phyloP scores from a whole-genome alignment of 1,140 invertebrate genomes.

The Papilio polyxenes region DNA sequence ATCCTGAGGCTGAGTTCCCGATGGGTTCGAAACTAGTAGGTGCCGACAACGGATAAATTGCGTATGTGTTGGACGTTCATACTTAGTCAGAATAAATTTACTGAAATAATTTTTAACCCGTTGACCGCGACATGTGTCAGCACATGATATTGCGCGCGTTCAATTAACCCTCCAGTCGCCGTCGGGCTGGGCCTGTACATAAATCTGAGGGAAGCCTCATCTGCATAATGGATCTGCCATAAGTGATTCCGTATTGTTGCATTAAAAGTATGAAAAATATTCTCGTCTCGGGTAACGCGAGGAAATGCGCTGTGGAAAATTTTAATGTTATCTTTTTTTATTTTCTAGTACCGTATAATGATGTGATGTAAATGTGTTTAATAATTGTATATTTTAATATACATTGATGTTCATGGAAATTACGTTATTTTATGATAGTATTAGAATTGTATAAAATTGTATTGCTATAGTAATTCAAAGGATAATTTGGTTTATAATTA shows the following conservation, averaged over 20 bases:
- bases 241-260: slow-evolving; percentile 36
- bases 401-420: too few relatives aligned
- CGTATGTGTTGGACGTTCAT: too few relatives aligned
- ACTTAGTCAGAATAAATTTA: neutral
- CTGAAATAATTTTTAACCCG: neutral
- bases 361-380: neutral
- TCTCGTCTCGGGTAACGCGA: neutral
- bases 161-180: slow-evolving; percentile 1
- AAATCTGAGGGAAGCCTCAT: slow-evolving; percentile 21
- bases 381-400: too few relatives aligned
- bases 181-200: neutral
- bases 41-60: too few relatives aligned
- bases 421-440: too few relatives aligned
- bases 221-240: slow-evolving; percentile 37
- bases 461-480: too few relatives aligned
- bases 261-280: slow-evolving; percentile 28
- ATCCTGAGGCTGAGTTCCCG: too few relatives aligned
- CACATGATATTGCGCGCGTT: neutral
- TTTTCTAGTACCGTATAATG: neutral
- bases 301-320: neutral
- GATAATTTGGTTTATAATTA: too few relatives aligned
- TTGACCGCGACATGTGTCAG: slow-evolving; percentile 3
- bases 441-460: too few relatives aligned
- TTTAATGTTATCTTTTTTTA: neutral
- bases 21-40: too few relatives aligned